Evolutionary conservation across 1,140 invertebrate genomes (phyloP).

Genomic region (Condylostylus longicornis): DNA sequence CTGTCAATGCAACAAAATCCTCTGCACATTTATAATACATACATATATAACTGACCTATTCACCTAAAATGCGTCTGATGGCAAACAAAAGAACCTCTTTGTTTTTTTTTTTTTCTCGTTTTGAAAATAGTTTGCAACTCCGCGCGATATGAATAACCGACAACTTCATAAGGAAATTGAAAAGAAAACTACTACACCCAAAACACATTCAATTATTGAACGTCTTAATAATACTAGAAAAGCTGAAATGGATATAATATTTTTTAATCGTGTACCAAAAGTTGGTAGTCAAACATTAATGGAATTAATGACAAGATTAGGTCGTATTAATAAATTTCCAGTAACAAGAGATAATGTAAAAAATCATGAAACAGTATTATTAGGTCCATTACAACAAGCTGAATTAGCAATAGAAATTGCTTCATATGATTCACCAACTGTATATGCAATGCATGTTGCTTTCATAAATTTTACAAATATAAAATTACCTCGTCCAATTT

Average conservation of each 20-base stretch:
- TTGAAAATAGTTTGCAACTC: no score
- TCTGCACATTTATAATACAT: no score
- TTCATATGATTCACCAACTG: conserved; percentile 36
- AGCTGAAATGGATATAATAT: conserved; percentile 54
- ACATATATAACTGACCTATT: no score
- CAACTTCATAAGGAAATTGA: no score
- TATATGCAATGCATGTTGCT: conserved; percentile 29
- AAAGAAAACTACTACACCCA: no score
- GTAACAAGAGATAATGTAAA: conserved; percentile 71
- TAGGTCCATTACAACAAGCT: conserved; percentile 59
- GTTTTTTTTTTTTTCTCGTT: no score
- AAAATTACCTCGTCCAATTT: conserved; percentile 65
- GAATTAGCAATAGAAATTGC: conserved; percentile 32
- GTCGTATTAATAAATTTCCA: conserved; percentile 59
- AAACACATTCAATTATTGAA: no score
- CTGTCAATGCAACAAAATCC: no score
- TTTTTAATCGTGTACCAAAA: conserved; percentile 82
- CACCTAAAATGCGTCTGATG: no score
- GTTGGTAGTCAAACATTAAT: conserved; percentile 77
- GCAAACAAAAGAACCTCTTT: no score
- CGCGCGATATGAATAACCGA: no score
- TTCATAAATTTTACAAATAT: conserved; percentile 41
- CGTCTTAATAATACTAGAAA: conserved; percentile 68
- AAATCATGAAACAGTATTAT: conserved; percentile 64
- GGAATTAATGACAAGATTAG: conserved; percentile 59